A percentile compares a stretch with the other conserved stretches of the same genome.
Evolutionary conservation across 2,113 vertebrate species (phyloP).

Genomic region (Symphodus melops): DNA sequence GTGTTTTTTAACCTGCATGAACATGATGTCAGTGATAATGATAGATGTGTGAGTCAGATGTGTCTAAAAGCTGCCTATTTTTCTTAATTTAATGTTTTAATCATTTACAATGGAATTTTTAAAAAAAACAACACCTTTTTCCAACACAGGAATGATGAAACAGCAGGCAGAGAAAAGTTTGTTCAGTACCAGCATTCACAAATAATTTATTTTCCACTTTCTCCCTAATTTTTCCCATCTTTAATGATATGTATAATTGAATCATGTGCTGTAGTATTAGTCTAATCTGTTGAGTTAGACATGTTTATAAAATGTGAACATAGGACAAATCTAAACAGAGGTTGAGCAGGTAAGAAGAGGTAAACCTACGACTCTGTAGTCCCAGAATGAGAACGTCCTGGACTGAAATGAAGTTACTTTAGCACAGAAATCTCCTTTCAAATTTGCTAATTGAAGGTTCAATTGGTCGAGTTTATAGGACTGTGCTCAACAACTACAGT

Average conservation of each 20-base stretch:
- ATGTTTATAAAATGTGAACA: conserved; percentile 78
- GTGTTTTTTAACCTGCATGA: conserved; percentile 54
- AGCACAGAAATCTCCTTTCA: conserved; percentile 35
- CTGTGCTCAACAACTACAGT: conserved; percentile 45
- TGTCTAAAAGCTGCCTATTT: conserved; percentile 20
- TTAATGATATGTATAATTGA: conserved; percentile 66
- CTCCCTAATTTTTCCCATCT: conserved; percentile 38
- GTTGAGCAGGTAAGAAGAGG: conserved; percentile 34
- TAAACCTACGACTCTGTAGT: conserved; percentile 4
- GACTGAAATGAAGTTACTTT: conserved; percentile 27
- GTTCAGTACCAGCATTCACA: conserved; percentile 19
- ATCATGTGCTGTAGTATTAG: conserved; percentile 71
- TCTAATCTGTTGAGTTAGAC: conserved; percentile 73
- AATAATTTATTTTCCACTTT: conserved; percentile 19
- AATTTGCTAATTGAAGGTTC: conserved; percentile 17
- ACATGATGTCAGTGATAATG: conserved; percentile 20
- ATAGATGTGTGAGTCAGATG: conserved; percentile 25
- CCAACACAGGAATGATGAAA: conserved; percentile 16
- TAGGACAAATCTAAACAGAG: conserved; percentile 55
- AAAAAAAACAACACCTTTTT: background rate
- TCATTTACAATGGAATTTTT: too few species aligned
- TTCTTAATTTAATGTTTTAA: too few species aligned
- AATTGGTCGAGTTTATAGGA: conserved; percentile 20
- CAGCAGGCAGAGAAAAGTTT: conserved; percentile 1
- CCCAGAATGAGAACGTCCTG: conserved; percentile 20